These are phyloP conservation scores for Loripinus fragilis DNA, from an alignment of 2,888 invertebrate species.

Conservation along the genomic window DNA sequence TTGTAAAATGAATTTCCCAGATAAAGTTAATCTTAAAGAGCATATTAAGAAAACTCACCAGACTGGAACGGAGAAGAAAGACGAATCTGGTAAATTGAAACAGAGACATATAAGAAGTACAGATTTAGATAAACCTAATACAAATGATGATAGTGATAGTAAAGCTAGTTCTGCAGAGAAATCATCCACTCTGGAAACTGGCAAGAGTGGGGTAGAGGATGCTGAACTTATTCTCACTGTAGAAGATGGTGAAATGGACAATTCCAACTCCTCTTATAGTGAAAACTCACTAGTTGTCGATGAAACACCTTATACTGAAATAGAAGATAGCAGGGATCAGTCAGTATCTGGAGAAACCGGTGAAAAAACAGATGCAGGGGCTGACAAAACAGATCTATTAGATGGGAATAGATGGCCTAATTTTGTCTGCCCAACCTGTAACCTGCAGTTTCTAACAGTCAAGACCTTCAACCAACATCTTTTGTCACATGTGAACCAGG, in stretches of 20 bases:
- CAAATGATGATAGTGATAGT: no score
- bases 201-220: no score
- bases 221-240: background rate
- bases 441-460: background rate
- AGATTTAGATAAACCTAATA: no score
- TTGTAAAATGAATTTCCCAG: background rate
- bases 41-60: background rate
- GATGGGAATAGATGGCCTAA: background rate
- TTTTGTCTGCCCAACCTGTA: constrained; percentile 1
- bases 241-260: background rate
- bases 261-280: background rate
- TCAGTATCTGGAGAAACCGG: no score
- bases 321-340: no score
- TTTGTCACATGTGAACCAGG: background rate
- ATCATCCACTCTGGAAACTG: no score
- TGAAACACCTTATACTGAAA: background rate
- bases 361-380: no score
- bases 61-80: background rate
- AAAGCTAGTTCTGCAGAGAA: no score
- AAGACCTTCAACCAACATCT: background rate
- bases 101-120: background rate
- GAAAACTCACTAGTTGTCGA: background rate
- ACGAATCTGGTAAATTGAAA: background rate
- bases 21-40: background rate
- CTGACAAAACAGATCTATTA: no score